phyloP scores from a whole-genome alignment of 2,797 vertebrate species.

The Botia kubotai region DNA sequence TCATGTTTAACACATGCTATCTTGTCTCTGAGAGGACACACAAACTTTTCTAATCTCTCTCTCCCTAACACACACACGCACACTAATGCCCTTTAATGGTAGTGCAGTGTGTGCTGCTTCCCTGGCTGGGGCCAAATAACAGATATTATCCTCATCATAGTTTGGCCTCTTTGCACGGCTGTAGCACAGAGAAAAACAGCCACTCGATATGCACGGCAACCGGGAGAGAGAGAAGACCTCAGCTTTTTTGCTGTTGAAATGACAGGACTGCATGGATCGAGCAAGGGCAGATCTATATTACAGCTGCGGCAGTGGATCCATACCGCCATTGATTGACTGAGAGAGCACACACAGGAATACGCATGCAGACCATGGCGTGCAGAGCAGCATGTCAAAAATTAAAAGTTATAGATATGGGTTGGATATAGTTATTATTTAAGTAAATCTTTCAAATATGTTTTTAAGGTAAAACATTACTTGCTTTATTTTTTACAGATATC shows the following conservation, averaged over 20 bases:
- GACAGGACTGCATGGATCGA: constrained; percentile 50
- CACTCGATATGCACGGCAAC: constrained; percentile 50
- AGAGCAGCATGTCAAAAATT: background rate
- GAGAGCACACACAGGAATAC: constrained; percentile 20
- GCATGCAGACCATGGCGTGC: constrained; percentile 25
- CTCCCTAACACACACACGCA: constrained; percentile 42
- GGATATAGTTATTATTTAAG: too few species aligned
- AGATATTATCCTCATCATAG: constrained; percentile 64
- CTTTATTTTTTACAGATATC: too few species aligned
- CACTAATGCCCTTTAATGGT: constrained; percentile 58
- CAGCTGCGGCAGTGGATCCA: constrained; percentile 51
- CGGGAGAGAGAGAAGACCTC: constrained; percentile 47
- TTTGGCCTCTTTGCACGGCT: constrained; percentile 57
- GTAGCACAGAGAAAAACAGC: constrained; percentile 49
- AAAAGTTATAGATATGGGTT: background rate
- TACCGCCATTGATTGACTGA: constrained; percentile 49
- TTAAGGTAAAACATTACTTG: too few species aligned
- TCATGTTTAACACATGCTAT: constrained; percentile 25
- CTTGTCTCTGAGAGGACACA: constrained; percentile 29
- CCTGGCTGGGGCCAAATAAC: constrained; percentile 58
- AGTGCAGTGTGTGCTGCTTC: constrained; percentile 53
- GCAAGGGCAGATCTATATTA: constrained; percentile 54
- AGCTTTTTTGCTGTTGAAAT: constrained; percentile 46
- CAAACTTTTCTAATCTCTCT: constrained; percentile 31
- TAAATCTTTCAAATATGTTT: too few species aligned